These are phyloP conservation scores for Ranitomeya imitator DNA, from an alignment of 2,113 vertebrate genomes.

Conservation along the genomic window DNA sequence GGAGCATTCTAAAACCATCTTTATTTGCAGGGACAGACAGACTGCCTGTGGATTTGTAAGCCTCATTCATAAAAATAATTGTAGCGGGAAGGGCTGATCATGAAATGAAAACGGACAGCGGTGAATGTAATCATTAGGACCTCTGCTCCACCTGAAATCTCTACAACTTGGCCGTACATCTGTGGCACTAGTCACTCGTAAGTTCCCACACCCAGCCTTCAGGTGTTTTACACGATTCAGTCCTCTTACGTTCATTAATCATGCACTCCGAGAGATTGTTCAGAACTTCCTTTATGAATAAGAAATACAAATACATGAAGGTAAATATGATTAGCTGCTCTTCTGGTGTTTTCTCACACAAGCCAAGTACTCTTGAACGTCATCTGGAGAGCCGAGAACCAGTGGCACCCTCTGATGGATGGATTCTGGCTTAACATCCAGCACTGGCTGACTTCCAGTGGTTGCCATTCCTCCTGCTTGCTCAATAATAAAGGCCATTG, in stretches of 20 bases:
- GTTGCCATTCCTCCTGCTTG: constrained; percentile 92
- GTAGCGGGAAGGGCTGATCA: background rate
- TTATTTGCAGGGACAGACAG: too few relatives aligned
- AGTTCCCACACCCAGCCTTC: background rate
- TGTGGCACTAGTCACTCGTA: background rate
- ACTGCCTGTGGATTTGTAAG: too few relatives aligned
- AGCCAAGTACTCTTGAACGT: constrained; percentile 88
- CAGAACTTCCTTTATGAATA: background rate
- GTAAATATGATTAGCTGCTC: constrained; percentile 47
- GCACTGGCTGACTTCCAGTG: constrained; percentile 82
- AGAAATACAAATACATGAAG: constrained; percentile 4
- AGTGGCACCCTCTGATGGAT: constrained; percentile 92
- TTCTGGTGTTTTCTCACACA: constrained; percentile 85
- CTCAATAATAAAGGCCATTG: constrained; percentile 94
- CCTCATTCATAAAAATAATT: background rate
- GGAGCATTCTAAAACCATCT: too few relatives aligned
- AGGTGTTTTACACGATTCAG: background rate
- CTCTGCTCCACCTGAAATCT: background rate
- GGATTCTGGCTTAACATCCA: constrained; percentile 86
- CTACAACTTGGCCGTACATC: background rate
- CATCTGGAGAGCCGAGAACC: constrained; percentile 86
- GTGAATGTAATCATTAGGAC: background rate
- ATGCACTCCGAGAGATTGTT: background rate
- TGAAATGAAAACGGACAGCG: background rate
- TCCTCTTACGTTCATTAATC: background rate